Evolutionary conservation across 2,113 vertebrate genomes (phyloP), one percentile per base, ranked within the genome.

Genomic region (Pardalotus punctatus): DNA sequence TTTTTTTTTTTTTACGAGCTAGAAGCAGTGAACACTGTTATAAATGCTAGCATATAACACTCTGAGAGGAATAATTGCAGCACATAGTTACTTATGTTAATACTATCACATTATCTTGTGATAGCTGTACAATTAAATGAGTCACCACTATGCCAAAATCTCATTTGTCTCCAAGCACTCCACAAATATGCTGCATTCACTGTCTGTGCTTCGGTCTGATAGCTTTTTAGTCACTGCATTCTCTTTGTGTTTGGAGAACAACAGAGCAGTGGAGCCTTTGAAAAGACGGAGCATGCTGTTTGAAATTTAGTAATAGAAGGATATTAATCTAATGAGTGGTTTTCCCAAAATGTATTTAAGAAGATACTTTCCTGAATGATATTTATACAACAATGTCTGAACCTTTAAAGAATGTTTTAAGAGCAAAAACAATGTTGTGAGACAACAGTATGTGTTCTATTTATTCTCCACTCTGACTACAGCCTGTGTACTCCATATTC

Each of bases 51-150:
- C 27, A 21, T 71, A 53, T 90, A 88, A 86, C 62, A 61, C 71
- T 86, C 71, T 53, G 92, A 86, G 81, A 96, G 91, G 88, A 95
- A 76, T 93, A 95, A 95, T 94, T 89, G 91, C 88, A 74, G 76
- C 86, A n/a, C 79, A 67, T 93, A 93, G 93, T 94, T 95, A 96
- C 95, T 94, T 80, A 95, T 89, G 92, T 94, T 96, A 96, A 96
- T 97, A 95, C 86, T 81, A 92, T 92, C 89, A 86, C 94, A 96
- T 96, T 97, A 96, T 96, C 94, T 95, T 93, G 86, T 94, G 91
- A 96, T 96, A 93, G 83, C 94, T 95, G 77, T 94, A 92, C 86
- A 91, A 95, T 97, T 96, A 97, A 97, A 88, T 96, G 94, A 97
- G 94, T 92, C 93, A 93, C 93, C 81, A 76, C 90, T 91, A 85